phyloP scores from a whole-genome alignment of 2,113 vertebrate species.

The Rhagologus leucostigma region DNA sequence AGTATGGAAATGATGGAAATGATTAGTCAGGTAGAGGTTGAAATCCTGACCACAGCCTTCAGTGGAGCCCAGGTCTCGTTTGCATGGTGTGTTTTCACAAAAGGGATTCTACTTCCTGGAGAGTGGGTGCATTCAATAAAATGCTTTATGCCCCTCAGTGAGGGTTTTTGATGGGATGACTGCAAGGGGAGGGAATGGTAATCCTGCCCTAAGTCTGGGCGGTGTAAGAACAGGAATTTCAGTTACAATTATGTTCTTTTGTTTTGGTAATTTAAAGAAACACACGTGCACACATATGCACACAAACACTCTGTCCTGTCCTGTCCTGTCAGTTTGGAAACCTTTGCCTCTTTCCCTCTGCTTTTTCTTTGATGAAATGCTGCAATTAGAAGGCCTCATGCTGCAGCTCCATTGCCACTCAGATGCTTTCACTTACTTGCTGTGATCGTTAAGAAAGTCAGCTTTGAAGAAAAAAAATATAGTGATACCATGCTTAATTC shows the following conservation, averaged over 20 bases:
- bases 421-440: neutral
- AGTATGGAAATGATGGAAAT: neutral
- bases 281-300: accelerated
- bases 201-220: neutral
- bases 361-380: neutral
- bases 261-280: neutral
- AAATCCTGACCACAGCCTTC: neutral
- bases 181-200: neutral
- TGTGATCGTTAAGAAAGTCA: neutral
- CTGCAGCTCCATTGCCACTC: neutral
- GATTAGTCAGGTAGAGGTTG: neutral
- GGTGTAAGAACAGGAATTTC: neutral
- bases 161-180: neutral
- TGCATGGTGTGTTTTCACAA: neutral
- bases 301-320: neutral
- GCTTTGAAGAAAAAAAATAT: neutral
- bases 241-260: neutral
- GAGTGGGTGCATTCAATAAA: neutral
- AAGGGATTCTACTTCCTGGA: neutral
- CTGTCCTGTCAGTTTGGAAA: neutral
- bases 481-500: neutral
- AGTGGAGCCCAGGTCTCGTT: neutral
- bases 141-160: neutral
- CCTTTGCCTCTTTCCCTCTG: neutral
- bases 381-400: neutral